Evolutionary conservation across 2,113 vertebrate species (phyloP).

Genomic region (Colaptes auratus): DNA sequence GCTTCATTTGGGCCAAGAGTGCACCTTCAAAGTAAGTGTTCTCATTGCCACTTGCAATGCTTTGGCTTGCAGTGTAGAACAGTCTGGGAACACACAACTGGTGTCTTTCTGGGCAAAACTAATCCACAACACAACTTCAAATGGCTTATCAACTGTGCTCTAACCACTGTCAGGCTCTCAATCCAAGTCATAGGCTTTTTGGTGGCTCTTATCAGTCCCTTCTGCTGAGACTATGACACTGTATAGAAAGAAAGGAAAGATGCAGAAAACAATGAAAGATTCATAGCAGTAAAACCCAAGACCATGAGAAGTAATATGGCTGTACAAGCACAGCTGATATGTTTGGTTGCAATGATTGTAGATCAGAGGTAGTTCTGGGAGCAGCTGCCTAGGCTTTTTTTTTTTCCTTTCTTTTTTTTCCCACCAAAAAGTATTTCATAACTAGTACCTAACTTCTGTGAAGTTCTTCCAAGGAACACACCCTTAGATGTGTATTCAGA

Average conservation of each 20-base stretch:
- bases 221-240: neutral
- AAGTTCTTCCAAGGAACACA: neutral
- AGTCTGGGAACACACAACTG: neutral
- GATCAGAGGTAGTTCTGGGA: neutral
- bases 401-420: no score
- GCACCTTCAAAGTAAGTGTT: neutral
- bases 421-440: neutral
- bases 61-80: neutral
- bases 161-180: neutral
- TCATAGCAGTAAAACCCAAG: neutral
- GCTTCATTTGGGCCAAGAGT: neutral
- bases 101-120: neutral
- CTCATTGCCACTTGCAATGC: accelerated
- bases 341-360: neutral
- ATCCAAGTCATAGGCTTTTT: neutral
- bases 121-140: neutral
- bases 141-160: neutral
- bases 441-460: neutral
- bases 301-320: neutral
- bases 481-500: neutral
- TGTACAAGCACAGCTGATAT: neutral
- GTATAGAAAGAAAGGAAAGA: neutral
- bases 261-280: neutral
- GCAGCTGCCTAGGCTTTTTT: neutral
- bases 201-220: neutral